Percentiles rank a stretch among this genome's conserved stretches.
phyloP scores from a whole-genome alignment of 2,113 vertebrate genomes.

The Pseudorectes ferrugineus region DNA sequence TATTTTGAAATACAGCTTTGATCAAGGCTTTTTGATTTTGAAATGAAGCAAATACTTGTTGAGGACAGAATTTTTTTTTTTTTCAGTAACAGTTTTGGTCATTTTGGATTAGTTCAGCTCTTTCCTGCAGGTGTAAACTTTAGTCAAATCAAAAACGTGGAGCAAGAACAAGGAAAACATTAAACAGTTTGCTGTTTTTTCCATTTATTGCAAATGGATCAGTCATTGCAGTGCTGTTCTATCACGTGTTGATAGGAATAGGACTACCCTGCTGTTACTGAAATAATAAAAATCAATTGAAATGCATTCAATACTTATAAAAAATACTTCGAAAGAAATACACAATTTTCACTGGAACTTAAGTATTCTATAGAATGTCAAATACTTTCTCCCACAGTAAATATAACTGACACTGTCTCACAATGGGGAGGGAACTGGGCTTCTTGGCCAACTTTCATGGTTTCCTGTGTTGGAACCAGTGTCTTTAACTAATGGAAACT shows the following conservation, averaged over 20 bases:
- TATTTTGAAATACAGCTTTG: background rate
- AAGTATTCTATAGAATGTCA: background rate
- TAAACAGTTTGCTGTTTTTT: background rate
- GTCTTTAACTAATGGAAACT: background rate
- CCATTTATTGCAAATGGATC: background rate
- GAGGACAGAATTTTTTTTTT: background rate
- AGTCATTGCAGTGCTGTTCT: background rate
- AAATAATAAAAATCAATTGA: background rate
- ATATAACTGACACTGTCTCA: background rate
- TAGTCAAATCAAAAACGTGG: too few species aligned
- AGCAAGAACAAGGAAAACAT: background rate
- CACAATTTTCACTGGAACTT: rapidly evolving
- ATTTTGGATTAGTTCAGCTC: background rate
- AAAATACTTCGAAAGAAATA: background rate
- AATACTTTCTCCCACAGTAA: background rate
- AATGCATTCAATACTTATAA: background rate
- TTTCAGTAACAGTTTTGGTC: background rate
- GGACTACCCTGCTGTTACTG: background rate
- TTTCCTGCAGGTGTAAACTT: background rate
- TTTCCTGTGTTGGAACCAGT: background rate
- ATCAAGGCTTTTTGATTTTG: background rate
- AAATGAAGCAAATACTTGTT: background rate
- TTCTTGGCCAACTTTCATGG: background rate
- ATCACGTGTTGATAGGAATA: background rate
- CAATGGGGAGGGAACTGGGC: rapidly evolving